These are phyloP conservation scores for Chionomys nivalis DNA, from an alignment of 2,113 vertebrate genomes.

Conservation along the genomic window DNA sequence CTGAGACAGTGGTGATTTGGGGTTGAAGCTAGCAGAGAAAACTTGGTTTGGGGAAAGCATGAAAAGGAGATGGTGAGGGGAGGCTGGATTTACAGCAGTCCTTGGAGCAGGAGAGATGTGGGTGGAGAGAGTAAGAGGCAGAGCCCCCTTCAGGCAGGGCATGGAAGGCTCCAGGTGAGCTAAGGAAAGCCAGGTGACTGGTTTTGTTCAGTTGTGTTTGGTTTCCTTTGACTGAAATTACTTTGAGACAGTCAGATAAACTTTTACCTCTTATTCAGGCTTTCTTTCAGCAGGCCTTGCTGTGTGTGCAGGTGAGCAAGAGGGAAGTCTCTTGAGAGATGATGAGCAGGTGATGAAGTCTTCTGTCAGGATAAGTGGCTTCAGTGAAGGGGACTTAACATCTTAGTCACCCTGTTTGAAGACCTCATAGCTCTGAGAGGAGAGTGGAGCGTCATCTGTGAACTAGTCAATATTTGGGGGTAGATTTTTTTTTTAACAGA, in stretches of 20 bases:
- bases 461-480: background rate
- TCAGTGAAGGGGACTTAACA: constrained; percentile 72
- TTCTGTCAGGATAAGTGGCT: constrained; percentile 76
- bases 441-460: background rate
- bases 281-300: background rate
- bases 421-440: background rate
- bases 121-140: background rate
- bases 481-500: background rate
- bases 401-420: constrained; percentile 30
- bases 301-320: constrained; percentile 72
- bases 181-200: background rate
- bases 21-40: background rate
- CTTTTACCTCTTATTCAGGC: background rate
- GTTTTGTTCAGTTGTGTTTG: background rate
- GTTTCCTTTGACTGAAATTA: constrained; percentile 15
- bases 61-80: background rate
- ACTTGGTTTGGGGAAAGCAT: background rate
- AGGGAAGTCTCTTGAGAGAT: constrained; percentile 78
- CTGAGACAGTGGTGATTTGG: background rate
- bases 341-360: constrained; percentile 60
- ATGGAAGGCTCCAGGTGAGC: background rate
- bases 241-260: background rate
- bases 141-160: background rate
- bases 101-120: too few species aligned
- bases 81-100: background rate